phyloP scores from a whole-genome alignment of 2,888 invertebrate genomes.

The Eupithecia subumbrata region DNA sequence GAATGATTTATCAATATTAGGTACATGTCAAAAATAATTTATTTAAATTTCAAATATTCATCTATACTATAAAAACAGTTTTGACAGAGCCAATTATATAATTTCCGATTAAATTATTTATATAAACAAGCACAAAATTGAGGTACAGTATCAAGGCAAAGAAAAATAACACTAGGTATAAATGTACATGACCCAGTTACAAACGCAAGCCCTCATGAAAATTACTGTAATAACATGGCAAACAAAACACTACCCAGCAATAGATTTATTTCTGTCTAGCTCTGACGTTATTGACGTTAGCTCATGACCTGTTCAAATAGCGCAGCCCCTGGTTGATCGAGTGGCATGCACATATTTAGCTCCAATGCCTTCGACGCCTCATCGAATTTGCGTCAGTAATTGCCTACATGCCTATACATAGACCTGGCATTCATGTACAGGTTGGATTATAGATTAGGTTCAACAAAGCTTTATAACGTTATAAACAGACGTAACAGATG shows the following conservation, averaged over 20 bases:
- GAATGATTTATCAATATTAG: too few relatives aligned
- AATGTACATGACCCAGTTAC: not conserved
- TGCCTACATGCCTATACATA: constrained; percentile 16
- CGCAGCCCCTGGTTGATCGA: constrained; percentile 23
- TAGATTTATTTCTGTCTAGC: constrained; percentile 2
- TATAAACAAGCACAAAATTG: not conserved
- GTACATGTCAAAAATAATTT: too few relatives aligned
- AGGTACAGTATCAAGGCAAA: not conserved
- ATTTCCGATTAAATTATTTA: too few relatives aligned
- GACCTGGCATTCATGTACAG: not conserved
- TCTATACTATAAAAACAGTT: too few relatives aligned
- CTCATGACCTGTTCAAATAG: constrained; percentile 31
- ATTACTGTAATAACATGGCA: not conserved
- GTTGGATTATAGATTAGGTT: not conserved
- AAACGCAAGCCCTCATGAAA: not conserved
- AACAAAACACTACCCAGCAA: not conserved
- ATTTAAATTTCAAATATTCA: too few relatives aligned
- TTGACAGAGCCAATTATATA: too few relatives aligned
- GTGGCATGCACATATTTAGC: constrained; percentile 45
- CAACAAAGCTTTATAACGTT: not conserved
- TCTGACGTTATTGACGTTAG: not conserved
- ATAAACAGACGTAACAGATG: too few relatives aligned
- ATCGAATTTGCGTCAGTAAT: constrained; percentile 51
- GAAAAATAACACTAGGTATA: not conserved
- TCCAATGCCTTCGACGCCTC: constrained; percentile 47